A percentile compares a stretch with the other conserved stretches of the same genome.
phyloP scores from a whole-genome alignment of 64 coral and sea anemone species.

The Pocillopora damicornis region DNA sequence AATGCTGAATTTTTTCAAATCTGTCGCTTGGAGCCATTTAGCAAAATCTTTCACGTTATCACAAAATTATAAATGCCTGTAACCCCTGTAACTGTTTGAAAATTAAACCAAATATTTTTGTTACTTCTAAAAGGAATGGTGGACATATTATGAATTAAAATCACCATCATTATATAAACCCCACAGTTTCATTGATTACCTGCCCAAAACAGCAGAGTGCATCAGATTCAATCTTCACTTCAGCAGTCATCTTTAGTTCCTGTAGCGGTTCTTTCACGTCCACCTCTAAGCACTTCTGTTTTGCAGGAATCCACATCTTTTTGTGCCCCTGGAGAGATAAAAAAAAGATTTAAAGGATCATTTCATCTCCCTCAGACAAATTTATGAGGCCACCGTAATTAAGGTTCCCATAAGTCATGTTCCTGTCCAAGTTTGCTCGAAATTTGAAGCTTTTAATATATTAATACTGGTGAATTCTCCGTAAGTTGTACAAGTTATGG shows the following conservation, averaged over 20 bases:
- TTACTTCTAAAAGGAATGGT: too few species aligned
- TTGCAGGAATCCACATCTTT: constrained; percentile 15
- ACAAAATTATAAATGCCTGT: too few species aligned
- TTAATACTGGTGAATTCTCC: too few species aligned
- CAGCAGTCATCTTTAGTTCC: constrained; percentile 2
- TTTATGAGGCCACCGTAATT: background rate
- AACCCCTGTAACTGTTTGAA: too few species aligned
- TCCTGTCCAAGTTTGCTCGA: background rate
- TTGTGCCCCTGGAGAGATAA: background rate
- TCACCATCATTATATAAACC: background rate
- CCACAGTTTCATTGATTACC: constrained; percentile 6
- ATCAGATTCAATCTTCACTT: constrained; percentile 22
- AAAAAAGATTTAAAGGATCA: background rate
- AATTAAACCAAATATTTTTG: too few species aligned
- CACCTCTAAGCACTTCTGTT: constrained; percentile 30
- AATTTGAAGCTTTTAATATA: too few species aligned
- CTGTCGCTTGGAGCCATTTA: too few species aligned
- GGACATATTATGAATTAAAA: background rate
- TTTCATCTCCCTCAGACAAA: background rate
- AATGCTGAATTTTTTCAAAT: too few species aligned
- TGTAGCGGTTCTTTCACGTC: constrained; percentile 13
- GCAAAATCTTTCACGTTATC: too few species aligned
- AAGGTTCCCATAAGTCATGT: background rate
- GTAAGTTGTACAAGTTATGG: too few species aligned
- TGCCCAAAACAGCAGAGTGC: constrained; percentile 7